Evolutionary conservation across 2,113 vertebrate species (phyloP).

Genomic region (Anser cygnoides): DNA sequence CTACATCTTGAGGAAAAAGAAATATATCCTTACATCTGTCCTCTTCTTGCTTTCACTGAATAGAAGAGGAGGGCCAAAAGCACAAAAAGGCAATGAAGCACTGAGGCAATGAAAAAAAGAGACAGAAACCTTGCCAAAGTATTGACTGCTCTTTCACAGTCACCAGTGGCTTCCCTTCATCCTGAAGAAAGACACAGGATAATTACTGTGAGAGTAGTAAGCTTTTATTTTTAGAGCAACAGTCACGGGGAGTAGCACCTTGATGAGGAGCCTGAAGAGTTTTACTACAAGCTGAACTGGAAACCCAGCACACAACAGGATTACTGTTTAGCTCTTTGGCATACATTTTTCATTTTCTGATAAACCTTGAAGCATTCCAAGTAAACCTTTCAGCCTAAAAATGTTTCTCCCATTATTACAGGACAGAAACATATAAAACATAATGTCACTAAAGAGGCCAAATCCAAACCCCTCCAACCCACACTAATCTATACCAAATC

Average conservation of each 20-base stretch:
- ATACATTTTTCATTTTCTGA: background rate
- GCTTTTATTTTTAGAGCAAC: background rate
- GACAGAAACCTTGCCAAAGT: background rate
- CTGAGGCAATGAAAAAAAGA: background rate
- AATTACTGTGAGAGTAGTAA: background rate
- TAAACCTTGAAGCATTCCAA: background rate
- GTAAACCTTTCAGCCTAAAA: background rate
- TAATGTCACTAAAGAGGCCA: background rate
- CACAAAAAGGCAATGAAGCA: background rate
- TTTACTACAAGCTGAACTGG: slow-evolving; percentile 20
- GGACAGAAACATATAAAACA: background rate
- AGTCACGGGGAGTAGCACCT: background rate
- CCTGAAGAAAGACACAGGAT: background rate
- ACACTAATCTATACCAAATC: background rate
- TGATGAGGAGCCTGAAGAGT: background rate
- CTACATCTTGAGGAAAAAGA: background rate
- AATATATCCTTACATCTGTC: background rate
- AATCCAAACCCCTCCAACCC: background rate
- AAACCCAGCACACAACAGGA: background rate
- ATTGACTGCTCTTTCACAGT: background rate
- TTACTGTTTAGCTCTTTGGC: background rate
- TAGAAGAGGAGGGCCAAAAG: background rate
- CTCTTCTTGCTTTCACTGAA: background rate
- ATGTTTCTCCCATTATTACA: background rate
- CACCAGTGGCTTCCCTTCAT: background rate